Evolutionary conservation across 1,140 invertebrate species (phyloP).

Genomic region (Pteromalus puparum): DNA sequence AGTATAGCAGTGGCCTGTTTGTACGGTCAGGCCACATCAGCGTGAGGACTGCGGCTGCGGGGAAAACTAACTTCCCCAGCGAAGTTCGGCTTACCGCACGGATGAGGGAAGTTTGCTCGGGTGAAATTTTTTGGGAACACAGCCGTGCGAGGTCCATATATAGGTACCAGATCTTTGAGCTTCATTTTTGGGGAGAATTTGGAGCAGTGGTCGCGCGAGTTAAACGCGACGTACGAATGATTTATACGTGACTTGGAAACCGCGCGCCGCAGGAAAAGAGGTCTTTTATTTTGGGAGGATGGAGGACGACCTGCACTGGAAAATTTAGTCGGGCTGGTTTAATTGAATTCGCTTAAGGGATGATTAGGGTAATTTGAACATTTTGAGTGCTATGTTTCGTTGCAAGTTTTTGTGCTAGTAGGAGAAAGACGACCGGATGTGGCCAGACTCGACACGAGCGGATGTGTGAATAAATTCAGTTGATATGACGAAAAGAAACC

Average conservation of each 20-base stretch:
- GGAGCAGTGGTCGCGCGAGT: not conserved
- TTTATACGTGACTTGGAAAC: constrained; percentile 22
- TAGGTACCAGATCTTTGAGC: not conserved
- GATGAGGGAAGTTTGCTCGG: not conserved
- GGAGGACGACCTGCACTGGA: not conserved
- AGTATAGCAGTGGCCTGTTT: not conserved
- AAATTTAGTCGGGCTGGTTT: not conserved
- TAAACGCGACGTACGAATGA: not conserved
- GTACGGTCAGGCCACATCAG: not conserved
- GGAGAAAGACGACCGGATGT: too few relatives aligned
- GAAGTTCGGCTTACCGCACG: not conserved
- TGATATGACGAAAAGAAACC: too few relatives aligned
- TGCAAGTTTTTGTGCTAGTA: too few relatives aligned
- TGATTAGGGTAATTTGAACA: not conserved
- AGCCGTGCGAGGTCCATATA: not conserved
- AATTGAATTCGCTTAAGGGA: not conserved
- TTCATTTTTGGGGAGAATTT: constrained; percentile 2
- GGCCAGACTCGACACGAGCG: too few relatives aligned
- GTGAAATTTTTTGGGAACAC: not conserved
- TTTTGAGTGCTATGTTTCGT: not conserved
- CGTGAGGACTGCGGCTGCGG: not conserved
- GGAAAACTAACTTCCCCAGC: not conserved
- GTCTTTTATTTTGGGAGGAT: not conserved
- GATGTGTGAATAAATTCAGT: too few relatives aligned
- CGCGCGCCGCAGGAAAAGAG: not conserved